These are phyloP conservation scores for Hypothenemus hampei DNA, from an alignment of 1,140 invertebrate genomes.

Conservation along the genomic window DNA sequence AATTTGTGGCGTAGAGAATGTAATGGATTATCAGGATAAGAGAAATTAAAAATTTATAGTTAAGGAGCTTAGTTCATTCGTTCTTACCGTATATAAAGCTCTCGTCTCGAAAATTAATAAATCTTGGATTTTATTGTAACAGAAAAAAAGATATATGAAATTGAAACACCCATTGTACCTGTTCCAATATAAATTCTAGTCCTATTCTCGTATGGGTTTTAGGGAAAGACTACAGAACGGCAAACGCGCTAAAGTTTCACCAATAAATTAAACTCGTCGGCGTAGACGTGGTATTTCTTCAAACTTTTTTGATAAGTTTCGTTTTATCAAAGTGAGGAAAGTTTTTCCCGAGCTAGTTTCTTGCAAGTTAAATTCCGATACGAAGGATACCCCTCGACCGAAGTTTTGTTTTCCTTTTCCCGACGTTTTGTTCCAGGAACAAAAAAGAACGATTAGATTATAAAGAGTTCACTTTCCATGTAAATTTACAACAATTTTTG, in stretches of 20 bases:
- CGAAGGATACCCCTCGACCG: background rate
- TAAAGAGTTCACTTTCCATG: background rate
- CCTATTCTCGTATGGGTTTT: constrained; percentile 6
- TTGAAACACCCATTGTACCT: no score
- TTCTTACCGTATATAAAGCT: no score
- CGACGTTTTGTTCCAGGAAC: background rate
- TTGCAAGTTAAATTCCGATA: constrained; percentile 8
- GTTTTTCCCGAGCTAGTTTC: constrained; percentile 13
- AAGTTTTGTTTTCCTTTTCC: constrained; percentile 11
- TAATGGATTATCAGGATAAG: no score
- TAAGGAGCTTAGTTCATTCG: no score
- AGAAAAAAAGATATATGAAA: no score
- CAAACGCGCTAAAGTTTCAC: constrained; percentile 12
- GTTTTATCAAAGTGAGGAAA: constrained; percentile 16
- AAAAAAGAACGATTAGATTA: constrained; percentile 10
- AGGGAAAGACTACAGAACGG: constrained; percentile 10
- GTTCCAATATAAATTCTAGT: background rate
- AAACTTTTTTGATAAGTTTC: constrained; percentile 14
- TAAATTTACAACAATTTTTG: background rate
- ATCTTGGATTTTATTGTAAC: no score
- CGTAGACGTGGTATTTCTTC: constrained; percentile 16
- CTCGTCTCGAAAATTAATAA: no score
- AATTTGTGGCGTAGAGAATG: no score
- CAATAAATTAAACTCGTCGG: constrained; percentile 17
- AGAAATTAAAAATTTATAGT: no score